Conservation (phyloP, 1,140 invertebrate species). For the Euwallacea similis region DNA sequence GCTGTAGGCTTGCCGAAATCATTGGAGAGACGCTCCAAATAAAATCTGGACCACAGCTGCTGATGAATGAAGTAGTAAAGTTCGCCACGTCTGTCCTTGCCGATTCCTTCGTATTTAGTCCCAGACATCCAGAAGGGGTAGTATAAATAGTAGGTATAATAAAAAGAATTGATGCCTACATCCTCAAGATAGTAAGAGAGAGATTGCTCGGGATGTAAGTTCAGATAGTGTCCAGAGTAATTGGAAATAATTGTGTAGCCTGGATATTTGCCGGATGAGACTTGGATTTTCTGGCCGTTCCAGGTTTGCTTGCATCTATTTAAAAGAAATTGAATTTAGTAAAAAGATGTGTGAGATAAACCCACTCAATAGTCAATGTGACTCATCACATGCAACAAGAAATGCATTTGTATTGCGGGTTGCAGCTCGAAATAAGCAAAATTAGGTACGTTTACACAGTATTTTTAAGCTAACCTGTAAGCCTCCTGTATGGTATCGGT, state of each 20-base stretch:
- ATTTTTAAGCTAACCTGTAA: slow-evolving; percentile 49
- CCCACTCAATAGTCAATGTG: no score
- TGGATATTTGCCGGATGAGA: slow-evolving; percentile 51
- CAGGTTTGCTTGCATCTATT: slow-evolving; percentile 53
- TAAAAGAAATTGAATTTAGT: neutral
- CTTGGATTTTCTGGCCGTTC: slow-evolving; percentile 36
- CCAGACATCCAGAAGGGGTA: slow-evolving; percentile 67
- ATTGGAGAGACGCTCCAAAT: slow-evolving; percentile 69
- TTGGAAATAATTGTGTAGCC: slow-evolving; percentile 57
- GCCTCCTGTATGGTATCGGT: slow-evolving; percentile 62
- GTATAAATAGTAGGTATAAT: slow-evolving; percentile 66
- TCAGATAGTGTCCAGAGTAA: slow-evolving; percentile 56
- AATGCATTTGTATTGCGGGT: neutral
- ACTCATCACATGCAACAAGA: no score
- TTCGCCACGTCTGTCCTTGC: slow-evolving; percentile 64
- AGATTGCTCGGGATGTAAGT: slow-evolving; percentile 56
- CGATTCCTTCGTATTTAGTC: slow-evolving; percentile 55
- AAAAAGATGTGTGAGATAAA: neutral
- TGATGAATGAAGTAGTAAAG: slow-evolving; percentile 63
- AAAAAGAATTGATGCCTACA: slow-evolving; percentile 68
- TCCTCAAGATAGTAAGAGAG: slow-evolving; percentile 76
- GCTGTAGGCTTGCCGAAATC: slow-evolving; percentile 62
- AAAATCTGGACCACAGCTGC: slow-evolving; percentile 66
- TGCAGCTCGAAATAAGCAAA: no score
- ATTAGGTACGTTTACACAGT: no score